Evolutionary conservation across 2,888 invertebrate species (phyloP).

Genomic region (Rhabditoides inermis): DNA sequence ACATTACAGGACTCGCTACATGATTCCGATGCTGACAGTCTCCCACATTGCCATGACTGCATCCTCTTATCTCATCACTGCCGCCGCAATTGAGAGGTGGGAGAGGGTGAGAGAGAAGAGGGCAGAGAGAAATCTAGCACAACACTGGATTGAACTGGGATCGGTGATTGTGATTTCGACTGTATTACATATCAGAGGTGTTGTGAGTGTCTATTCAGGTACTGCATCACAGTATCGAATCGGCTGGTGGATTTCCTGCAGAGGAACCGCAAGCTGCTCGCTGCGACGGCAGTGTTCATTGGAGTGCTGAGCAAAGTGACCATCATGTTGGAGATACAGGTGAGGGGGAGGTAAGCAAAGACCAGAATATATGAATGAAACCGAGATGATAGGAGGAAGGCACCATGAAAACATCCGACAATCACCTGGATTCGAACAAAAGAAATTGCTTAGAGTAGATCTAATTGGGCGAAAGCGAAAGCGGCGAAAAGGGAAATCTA

Average conservation of each 20-base stretch:
- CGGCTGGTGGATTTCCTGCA: conserved; percentile 15
- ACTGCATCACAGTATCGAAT: conserved; percentile 25
- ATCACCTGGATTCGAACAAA: no score
- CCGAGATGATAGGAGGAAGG: no score
- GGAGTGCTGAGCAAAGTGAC: conserved; percentile 43
- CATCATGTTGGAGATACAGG: conserved; percentile 36
- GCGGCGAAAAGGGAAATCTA: no score
- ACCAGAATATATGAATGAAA: no score
- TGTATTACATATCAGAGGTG: neutral
- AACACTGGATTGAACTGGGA: no score
- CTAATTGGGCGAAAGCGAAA: no score
- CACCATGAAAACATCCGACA: no score
- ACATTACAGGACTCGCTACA: conserved; percentile 22
- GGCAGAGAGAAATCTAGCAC: no score
- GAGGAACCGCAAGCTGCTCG: conserved; percentile 27
- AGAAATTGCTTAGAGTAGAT: no score
- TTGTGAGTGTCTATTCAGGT: neutral
- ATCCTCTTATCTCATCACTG: conserved; percentile 33
- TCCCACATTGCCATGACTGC: conserved; percentile 33
- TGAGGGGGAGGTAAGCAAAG: no score
- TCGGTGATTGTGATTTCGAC: neutral
- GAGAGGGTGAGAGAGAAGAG: no score
- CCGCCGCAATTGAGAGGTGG: conserved; percentile 36
- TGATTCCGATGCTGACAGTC: conserved; percentile 30
- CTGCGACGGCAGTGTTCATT: conserved; percentile 34